Conservation (phyloP, 2,888 invertebrate genomes). For the Drosophila neonasuta region DNA sequence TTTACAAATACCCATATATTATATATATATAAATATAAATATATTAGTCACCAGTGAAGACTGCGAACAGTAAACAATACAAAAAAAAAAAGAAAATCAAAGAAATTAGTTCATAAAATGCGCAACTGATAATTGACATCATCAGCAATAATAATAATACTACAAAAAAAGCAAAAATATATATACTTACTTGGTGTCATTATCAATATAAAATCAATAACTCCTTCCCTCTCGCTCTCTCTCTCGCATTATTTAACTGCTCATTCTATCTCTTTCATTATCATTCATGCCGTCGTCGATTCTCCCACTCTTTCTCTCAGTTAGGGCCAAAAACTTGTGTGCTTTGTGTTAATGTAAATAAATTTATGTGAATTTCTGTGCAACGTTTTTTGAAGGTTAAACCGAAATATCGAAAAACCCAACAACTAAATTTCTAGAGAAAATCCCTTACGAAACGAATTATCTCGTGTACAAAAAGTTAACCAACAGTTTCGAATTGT, state of each 20-base stretch:
- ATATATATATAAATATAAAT: conserved; percentile 11
- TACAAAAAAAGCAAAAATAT: too few relatives aligned
- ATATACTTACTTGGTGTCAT: conserved; percentile 24
- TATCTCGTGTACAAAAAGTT: conserved; percentile 40
- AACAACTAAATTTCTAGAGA: conserved; percentile 23
- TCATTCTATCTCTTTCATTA: conserved; percentile 3
- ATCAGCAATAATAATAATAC: conserved; percentile 22
- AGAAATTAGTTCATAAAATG: conserved; percentile 22
- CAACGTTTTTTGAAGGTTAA: conserved; percentile 47
- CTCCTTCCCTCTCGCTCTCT: neutral
- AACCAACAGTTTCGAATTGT: conserved; percentile 39
- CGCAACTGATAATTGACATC: conserved; percentile 44
- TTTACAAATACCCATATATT: neutral
- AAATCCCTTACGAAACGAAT: conserved; percentile 60
- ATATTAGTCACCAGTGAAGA: conserved; percentile 18
- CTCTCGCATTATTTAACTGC: neutral
- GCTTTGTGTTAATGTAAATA: conserved; percentile 51
- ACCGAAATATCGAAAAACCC: conserved; percentile 22
- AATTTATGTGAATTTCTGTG: conserved; percentile 56
- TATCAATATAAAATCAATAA: conserved; percentile 15
- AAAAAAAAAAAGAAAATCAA: neutral
- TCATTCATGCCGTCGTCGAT: conserved; percentile 9
- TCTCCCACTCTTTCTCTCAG: conserved; percentile 19
- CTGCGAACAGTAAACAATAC: conserved; percentile 1
- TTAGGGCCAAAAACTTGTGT: conserved; percentile 37